Percentiles rank a stretch among this genome's conserved stretches.
These are phyloP conservation scores for Artemia franciscana DNA, from an alignment of 1,140 invertebrate species.

Conservation along the genomic window DNA sequence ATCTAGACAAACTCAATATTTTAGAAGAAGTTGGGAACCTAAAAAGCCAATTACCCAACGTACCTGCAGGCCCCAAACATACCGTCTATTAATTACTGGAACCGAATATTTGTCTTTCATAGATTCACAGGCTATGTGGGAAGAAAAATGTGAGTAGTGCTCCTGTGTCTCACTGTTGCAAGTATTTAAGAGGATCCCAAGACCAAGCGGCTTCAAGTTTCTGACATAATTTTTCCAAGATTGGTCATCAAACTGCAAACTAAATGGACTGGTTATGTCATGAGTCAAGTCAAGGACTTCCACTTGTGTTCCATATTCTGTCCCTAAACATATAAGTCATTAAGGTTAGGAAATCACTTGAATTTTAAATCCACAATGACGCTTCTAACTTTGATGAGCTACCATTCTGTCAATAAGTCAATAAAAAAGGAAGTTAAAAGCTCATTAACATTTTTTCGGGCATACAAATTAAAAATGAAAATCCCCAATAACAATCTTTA, in stretches of 20 bases:
- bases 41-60: too few species aligned
- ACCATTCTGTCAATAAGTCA: too few species aligned
- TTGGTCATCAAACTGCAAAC: slow-evolving; percentile 80
- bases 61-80: too few species aligned
- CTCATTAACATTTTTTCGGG: too few species aligned
- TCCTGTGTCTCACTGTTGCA: slow-evolving; percentile 67
- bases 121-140: slow-evolving; percentile 77
- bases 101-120: slow-evolving; percentile 64
- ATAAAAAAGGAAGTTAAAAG: too few species aligned
- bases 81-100: slow-evolving; percentile 75
- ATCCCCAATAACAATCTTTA: too few species aligned
- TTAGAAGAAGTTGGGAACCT: too few species aligned
- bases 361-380: too few species aligned
- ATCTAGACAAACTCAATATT: too few species aligned
- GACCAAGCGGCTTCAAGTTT: slow-evolving; percentile 72
- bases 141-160: slow-evolving; percentile 72
- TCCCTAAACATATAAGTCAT: not conserved
- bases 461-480: too few species aligned
- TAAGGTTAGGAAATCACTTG: too few species aligned
- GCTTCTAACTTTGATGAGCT: too few species aligned
- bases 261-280: slow-evolving; percentile 64
- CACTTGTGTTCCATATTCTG: slow-evolving; percentile 19
- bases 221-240: slow-evolving; percentile 61
- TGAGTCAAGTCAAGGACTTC: slow-evolving; percentile 80
- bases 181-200: slow-evolving; percentile 80